Evolutionary conservation across 2,888 invertebrate species (phyloP), one percentile per base, ranked within the genome.

Genomic region (Trachelus stipa): DNA sequence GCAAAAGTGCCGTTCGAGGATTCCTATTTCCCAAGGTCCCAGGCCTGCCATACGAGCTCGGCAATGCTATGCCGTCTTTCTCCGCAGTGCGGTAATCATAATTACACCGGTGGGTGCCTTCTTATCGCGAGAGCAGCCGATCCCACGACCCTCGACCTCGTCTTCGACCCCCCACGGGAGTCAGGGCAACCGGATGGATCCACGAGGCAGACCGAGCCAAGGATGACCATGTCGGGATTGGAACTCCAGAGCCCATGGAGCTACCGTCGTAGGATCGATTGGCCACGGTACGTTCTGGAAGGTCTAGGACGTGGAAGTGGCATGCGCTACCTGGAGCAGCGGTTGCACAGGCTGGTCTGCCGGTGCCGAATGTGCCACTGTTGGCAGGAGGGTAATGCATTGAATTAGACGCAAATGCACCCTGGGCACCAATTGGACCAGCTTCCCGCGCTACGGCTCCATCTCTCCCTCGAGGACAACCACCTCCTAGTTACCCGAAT

Each of bases 391-490:
- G 77, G 91, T 93, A 93, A 93, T 93, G 93, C 93, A 93, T 93
- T 93, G 93, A 93, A 93, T 93, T 93, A 93, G 93, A 93, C 92
- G 92, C 92, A 93, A 93, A 93, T 93, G 92, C 92, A 92, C 89
- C 89, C 89, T 87, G 87, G 89, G 86, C 90, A 83, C 89, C 89
- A 88, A 89, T 90, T 88, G 89, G 86, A 85, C 87, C 83, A 84
- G 89, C 87, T 89, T 87, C 84, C 88, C 86, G 87, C 85, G 89
- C 88, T 87, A 86, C 86, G 86, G 85, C 86, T 88, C 86, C 89
- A 89, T 88, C 82, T 87, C 85, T 88, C 90, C 89, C 89, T 34
- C 78, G 89, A 87, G 89, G 79, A 76, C 68, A 83, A 84, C 85
- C 87, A 68, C 74, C 78, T 76, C 75, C 77, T 77, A 73, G 78